phyloP scores from a whole-genome alignment of 1,140 invertebrate species.

The Conus betulinus region DNA sequence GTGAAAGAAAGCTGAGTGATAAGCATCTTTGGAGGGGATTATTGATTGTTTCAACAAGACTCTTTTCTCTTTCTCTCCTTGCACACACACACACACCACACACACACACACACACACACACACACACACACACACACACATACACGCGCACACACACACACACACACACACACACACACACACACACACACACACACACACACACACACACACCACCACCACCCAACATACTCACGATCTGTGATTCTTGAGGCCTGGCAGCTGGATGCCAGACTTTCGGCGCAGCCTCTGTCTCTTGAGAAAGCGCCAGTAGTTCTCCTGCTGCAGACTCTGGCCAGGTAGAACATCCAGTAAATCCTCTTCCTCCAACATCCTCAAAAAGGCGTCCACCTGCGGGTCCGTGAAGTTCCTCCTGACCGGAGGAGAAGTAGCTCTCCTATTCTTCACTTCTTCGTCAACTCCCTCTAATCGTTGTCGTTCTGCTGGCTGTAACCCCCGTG shows the following conservation, averaged over 20 bases:
- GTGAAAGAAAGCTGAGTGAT: no score
- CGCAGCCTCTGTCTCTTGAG: constrained; percentile 14
- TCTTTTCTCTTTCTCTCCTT: no score
- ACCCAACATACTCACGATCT: constrained; percentile 30
- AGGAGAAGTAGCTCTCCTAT: neutral
- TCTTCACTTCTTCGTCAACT: neutral
- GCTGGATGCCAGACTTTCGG: constrained; percentile 35
- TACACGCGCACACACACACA: constrained; percentile 7
- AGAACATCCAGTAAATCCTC: constrained; percentile 17
- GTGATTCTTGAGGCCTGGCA: constrained; percentile 44
- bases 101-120: constrained; percentile 20
- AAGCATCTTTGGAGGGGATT: no score
- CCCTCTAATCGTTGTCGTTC: neutral
- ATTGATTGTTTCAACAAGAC: neutral
- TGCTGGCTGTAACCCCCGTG: neutral
- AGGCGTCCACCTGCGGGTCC: constrained; percentile 12
- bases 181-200: neutral
- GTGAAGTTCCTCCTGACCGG: neutral
- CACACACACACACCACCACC: neutral
- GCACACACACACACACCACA: neutral
- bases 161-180: constrained; percentile 12
- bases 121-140: constrained; percentile 1
- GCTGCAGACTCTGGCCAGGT: neutral
- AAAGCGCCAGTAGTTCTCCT: constrained; percentile 32
- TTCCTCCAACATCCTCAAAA: constrained; percentile 7